Base-by-base conservation (phyloP, 2,113 vertebrate genomes). In the Mustela nigripes region DNA sequence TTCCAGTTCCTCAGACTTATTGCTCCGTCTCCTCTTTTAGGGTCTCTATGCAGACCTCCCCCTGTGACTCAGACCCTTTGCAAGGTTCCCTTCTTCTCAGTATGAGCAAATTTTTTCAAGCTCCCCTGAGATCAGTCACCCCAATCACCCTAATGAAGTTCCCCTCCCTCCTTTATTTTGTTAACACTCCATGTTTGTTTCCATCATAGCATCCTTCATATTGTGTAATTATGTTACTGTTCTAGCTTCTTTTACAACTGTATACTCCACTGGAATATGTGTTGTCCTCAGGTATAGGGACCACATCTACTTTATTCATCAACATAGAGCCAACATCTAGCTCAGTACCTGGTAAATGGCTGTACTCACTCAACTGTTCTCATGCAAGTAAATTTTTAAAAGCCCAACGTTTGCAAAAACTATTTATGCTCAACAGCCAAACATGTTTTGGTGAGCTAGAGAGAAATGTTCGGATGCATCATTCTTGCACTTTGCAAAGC, bases 361-460 rank as follows among this genome's bases (percentile, higher is more conserved):
- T 63, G 36, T 14, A 71, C 24, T 69, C 31, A 31, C 12, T 74
- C 39, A 60, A 73, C 36, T 48, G 18, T 71, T 84, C 45, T 67
- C 33, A 50, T 12, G 3, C 2, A 11, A 79, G 31, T 79, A 56
- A 26, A 87, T 42, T 92, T 84, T n/a, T 83, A 73, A 87, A 94
- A 94, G 33, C 21, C 15, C 67, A 92, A 11, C 24, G 39, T 63
- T 94, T 73, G 39, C 36, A 74, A 89, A 96, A 96, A 50, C 26
- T 39, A 45, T 42, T 91, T 79, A 90, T 33, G 21, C 6, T 65
- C 21, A 78, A 83, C n/a, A 89, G 83, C 7, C 11, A 60, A 42
- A 95, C 79, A 67, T 80, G 62, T 84, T 45, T 88, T 48, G 18
- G 48, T 80, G 21, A 62, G 15, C 65, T 4, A 74, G 26, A 53